Evolutionary conservation across 2,113 vertebrate species (phyloP).

Genomic region (Saccopteryx bilineata): DNA sequence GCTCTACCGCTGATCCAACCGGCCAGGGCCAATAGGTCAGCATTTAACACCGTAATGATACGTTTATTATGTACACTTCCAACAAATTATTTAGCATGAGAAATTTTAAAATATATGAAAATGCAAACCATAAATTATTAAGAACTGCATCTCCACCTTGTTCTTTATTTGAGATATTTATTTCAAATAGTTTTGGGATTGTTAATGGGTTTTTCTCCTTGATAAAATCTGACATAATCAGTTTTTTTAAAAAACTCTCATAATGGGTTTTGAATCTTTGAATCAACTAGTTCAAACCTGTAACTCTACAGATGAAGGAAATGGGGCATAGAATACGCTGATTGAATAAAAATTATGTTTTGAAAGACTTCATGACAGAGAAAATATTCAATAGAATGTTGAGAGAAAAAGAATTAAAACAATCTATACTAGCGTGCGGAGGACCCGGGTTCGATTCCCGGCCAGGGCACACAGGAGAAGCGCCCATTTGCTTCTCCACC

Average conservation of each 20-base stretch:
- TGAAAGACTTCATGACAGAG: neutral
- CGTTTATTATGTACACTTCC: neutral
- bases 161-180: slow-evolving; percentile 44
- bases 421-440: too few relatives aligned
- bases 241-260: neutral
- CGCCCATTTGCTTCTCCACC: too few relatives aligned
- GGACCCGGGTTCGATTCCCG: too few relatives aligned
- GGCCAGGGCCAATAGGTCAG: neutral
- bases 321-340: neutral
- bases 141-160: neutral
- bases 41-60: slow-evolving; percentile 6
- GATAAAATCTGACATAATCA: slow-evolving; percentile 44
- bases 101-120: slow-evolving; percentile 35
- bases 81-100: slow-evolving; percentile 9
- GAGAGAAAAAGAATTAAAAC: slow-evolving; percentile 14
- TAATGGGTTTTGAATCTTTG: slow-evolving; percentile 30
- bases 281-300: neutral
- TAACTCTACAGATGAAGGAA: slow-evolving; percentile 52
- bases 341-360: slow-evolving; percentile 50
- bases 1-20: too few relatives aligned
- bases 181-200: neutral
- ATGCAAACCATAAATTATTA: slow-evolving; percentile 23
- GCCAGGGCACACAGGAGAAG: too few relatives aligned
- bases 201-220: neutral
- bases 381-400: slow-evolving; percentile 43